phyloP scores from a whole-genome alignment of 1,140 invertebrate genomes.

The Caenorhabditis latens region DNA sequence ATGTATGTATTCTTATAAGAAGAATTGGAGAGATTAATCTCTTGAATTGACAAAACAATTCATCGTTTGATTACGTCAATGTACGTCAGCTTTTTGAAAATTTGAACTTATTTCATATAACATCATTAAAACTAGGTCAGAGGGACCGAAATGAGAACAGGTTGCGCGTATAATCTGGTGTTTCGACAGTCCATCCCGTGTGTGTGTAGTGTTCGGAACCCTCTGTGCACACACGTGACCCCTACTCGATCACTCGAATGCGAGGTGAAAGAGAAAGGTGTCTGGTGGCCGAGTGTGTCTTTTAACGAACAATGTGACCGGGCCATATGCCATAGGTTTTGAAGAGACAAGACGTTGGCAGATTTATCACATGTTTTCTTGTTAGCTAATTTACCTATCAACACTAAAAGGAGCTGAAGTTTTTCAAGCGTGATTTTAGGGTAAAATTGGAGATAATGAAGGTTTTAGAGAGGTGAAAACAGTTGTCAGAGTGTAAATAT shows the following conservation, averaged over 20 bases:
- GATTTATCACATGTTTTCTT: no score
- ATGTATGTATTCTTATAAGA: no score
- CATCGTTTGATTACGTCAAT: no score
- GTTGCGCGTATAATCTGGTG: conserved; percentile 39
- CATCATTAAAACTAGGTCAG: background rate
- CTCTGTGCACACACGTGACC: background rate
- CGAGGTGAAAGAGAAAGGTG: background rate
- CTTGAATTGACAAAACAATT: no score
- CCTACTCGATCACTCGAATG: background rate
- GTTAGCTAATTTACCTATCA: no score
- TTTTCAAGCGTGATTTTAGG: no score
- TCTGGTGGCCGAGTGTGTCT: background rate
- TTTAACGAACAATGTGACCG: background rate
- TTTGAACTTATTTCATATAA: background rate
- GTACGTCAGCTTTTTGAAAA: no score
- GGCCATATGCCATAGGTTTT: background rate
- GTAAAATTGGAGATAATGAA: no score
- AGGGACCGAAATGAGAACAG: background rate
- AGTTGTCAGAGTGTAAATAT: no score
- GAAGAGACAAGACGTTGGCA: background rate
- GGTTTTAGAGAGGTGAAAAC: no score
- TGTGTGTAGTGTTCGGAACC: background rate
- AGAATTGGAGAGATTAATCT: no score
- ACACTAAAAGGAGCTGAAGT: no score
- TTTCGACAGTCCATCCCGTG: background rate